Conservation (phyloP, 2,113 vertebrate genomes). For the Sula dactylatra region DNA sequence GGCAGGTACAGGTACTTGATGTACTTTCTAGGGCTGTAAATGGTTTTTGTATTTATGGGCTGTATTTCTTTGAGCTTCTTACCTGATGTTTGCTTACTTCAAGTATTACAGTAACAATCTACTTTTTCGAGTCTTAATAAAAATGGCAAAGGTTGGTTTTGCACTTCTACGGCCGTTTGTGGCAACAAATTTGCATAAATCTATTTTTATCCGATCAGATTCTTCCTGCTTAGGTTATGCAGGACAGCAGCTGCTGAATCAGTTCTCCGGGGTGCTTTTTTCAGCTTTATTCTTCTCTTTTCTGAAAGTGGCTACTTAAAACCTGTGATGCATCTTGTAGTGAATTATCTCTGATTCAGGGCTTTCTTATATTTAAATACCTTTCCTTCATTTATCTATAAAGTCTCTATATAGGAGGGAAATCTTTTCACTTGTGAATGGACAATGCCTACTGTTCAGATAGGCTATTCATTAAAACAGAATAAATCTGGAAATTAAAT, state of each 20-base stretch:
- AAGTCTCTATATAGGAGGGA: background rate
- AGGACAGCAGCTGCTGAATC: background rate
- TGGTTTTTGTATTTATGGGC: background rate
- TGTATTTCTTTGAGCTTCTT: background rate
- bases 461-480: background rate
- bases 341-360: background rate
- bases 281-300: background rate
- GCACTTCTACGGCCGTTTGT: rapidly evolving
- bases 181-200: background rate
- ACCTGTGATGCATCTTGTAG: background rate
- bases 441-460: background rate
- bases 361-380: background rate
- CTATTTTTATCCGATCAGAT: background rate
- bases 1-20: background rate
- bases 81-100: background rate
- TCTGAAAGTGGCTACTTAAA: background rate
- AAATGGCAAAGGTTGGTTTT: background rate
- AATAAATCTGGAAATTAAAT: background rate
- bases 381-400: background rate
- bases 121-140: background rate
- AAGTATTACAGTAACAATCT: background rate
- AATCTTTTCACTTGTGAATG: background rate
- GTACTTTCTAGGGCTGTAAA: background rate
- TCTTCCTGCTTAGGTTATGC: background rate
- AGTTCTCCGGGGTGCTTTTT: background rate